phyloP scores from a whole-genome alignment of 1,140 invertebrate species.

The Hydropsyche tenuis region DNA sequence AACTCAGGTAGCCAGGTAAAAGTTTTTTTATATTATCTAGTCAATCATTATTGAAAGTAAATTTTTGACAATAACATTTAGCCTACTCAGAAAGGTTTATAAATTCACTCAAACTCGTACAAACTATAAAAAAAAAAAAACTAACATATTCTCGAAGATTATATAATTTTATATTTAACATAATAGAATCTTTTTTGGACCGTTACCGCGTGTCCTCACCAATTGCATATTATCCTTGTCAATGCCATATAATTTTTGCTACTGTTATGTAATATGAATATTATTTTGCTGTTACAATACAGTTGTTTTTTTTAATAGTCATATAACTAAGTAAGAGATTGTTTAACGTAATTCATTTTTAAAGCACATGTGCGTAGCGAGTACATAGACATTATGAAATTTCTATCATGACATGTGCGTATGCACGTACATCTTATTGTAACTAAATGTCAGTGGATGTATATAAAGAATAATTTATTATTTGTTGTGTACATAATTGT shows the following conservation, averaged over 20 bases:
- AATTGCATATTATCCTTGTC: background rate
- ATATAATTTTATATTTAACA: background rate
- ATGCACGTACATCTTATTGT: background rate
- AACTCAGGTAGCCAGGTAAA: no score
- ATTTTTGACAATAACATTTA: conserved; percentile 27
- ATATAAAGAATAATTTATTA: conserved; percentile 22
- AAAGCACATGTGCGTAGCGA: background rate
- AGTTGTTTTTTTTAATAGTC: no score
- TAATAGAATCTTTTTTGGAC: background rate
- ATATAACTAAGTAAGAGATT: no score
- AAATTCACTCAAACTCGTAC: background rate
- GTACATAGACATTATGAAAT: conserved; percentile 9
- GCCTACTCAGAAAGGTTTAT: background rate
- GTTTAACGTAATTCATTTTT: no score
- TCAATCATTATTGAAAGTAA: conserved; percentile 18
- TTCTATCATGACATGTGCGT: conserved; percentile 11
- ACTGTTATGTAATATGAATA: background rate
- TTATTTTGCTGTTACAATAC: no score
- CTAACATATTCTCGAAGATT: background rate
- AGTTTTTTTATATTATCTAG: background rate
- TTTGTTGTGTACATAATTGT: conserved; percentile 27
- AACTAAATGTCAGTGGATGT: background rate
- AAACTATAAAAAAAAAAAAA: background rate
- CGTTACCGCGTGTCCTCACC: background rate
- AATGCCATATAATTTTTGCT: conserved; percentile 7